A percentile compares a stretch with the other conserved stretches of the same genome.
Conservation (phyloP, 2,888 invertebrate species). For the Cyaniris semiargus region DNA sequence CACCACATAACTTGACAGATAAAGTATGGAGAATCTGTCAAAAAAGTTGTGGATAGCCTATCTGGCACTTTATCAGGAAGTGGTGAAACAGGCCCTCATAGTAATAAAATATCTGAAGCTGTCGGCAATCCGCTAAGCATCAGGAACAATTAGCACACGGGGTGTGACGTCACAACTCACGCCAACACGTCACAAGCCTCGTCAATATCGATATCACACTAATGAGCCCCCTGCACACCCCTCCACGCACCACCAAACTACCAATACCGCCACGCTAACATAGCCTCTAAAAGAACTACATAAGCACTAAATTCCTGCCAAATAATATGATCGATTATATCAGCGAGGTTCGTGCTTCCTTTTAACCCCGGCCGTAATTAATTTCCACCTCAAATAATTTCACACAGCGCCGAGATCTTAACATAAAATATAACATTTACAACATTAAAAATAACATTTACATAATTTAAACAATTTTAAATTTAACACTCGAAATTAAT, state of each 20-base stretch:
- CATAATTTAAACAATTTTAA: conserved; percentile 23
- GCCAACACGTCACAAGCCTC: conserved; percentile 22
- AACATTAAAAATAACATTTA: conserved; percentile 22
- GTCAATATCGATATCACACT: conserved; percentile 34
- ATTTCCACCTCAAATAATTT: conserved; percentile 32
- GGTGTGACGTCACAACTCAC: conserved; percentile 15
- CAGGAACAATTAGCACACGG: conserved; percentile 30
- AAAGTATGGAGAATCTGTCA: too few relatives aligned
- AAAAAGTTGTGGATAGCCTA: too few relatives aligned
- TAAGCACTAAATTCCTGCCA: background rate
- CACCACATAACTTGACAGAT: too few relatives aligned
- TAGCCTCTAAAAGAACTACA: background rate
- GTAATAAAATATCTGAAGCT: too few relatives aligned
- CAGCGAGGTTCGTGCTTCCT: conserved; percentile 23
- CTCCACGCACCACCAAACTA: background rate
- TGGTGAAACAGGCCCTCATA: too few relatives aligned
- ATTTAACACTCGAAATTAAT: conserved; percentile 3
- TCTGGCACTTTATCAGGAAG: too few relatives aligned
- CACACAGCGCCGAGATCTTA: conserved; percentile 27
- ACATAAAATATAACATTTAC: conserved; percentile 15
- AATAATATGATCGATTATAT: background rate
- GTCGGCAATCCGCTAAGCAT: conserved; percentile 18
- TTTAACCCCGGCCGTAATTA: conserved; percentile 32
- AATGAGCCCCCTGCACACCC: conserved; percentile 24
- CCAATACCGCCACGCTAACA: background rate